A percentile compares a stretch with the other conserved stretches of the same genome.
phyloP scores from a whole-genome alignment of 1,140 invertebrate species.

The Apis laboriosa region DNA sequence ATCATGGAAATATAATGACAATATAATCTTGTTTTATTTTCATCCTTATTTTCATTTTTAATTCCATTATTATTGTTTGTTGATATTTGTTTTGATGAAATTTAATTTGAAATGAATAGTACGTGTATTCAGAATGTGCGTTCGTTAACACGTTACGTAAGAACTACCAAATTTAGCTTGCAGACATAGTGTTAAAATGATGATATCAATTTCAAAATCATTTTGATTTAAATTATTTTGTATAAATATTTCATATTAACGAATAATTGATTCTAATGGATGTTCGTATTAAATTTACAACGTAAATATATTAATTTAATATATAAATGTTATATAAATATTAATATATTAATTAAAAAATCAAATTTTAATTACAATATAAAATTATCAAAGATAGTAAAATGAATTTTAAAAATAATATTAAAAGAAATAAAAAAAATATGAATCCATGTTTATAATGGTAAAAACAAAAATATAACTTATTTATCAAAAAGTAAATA shows the following conservation, averaged over 20 bases:
- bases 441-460: background rate
- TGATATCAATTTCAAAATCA: conserved; percentile 79
- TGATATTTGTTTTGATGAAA: conserved; percentile 2
- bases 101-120: conserved; percentile 46
- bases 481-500: background rate
- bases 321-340: too few relatives aligned
- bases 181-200: conserved; percentile 74
- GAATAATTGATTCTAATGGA: background rate
- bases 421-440: background rate
- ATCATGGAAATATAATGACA: too few relatives aligned
- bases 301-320: too few relatives aligned
- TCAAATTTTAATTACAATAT: background rate
- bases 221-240: conserved; percentile 26
- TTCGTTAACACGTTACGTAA: conserved; percentile 66
- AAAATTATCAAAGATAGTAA: background rate
- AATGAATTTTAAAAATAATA: background rate
- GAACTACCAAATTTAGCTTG: conserved; percentile 77
- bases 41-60: background rate
- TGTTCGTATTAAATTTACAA: background rate
- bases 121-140: conserved; percentile 40
- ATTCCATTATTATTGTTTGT: background rate
- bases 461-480: background rate
- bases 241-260: background rate
- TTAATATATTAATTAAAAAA: background rate
- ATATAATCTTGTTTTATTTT: background rate